phyloP scores from a whole-genome alignment of 2,888 invertebrate genomes.

The Chrysolina americana region DNA sequence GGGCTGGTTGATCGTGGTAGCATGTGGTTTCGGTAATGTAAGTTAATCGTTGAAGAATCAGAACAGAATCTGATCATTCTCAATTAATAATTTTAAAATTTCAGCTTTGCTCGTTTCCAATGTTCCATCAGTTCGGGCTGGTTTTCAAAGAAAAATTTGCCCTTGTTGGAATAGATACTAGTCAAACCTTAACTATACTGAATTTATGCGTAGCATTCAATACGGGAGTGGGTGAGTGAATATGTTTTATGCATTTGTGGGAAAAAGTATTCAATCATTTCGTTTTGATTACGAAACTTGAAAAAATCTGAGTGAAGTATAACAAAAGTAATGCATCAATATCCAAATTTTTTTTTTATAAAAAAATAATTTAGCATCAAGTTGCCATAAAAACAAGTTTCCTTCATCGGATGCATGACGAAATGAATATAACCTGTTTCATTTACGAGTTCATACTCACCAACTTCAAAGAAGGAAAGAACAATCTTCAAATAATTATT shows the following conservation, averaged over 20 bases:
- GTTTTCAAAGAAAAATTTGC: conserved; percentile 78
- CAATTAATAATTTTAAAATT: conserved; percentile 56
- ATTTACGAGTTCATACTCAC: too few relatives aligned
- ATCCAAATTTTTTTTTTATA: too few relatives aligned
- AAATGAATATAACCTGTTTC: too few relatives aligned
- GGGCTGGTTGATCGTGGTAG: conserved; percentile 83
- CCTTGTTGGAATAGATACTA: conserved; percentile 75
- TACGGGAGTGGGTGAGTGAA: conserved; percentile 75
- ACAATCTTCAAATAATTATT: conserved; percentile 45
- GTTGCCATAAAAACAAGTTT: not conserved
- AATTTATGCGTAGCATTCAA: conserved; percentile 81
- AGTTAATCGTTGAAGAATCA: conserved; percentile 63
- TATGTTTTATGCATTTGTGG: not conserved
- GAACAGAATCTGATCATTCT: not conserved
- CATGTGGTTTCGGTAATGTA: conserved; percentile 82
- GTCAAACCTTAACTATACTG: conserved; percentile 80
- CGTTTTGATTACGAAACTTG: too few relatives aligned
- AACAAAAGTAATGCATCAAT: too few relatives aligned
- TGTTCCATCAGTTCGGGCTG: conserved; percentile 81
- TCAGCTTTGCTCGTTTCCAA: conserved; percentile 78
- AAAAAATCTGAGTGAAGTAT: too few relatives aligned
- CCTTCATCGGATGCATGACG: too few relatives aligned
- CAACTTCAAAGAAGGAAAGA: not conserved
- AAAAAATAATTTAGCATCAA: too few relatives aligned
- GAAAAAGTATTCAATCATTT: not conserved